phyloP scores from a whole-genome alignment of 2,797 vertebrate species.

The Acipenser transmontanus region DNA sequence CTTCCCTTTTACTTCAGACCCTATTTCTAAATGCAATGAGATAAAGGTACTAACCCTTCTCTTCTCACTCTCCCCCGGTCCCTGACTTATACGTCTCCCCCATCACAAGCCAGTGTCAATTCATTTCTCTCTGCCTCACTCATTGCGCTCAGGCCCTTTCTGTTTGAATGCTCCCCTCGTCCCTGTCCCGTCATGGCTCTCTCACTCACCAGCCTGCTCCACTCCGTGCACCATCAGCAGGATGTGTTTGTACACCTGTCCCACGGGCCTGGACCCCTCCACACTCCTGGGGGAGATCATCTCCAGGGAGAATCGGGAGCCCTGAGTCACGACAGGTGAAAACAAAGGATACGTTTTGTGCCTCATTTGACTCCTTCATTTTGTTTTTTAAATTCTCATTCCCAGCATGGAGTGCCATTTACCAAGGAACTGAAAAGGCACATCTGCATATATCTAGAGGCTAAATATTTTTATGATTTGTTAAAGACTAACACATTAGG shows the following conservation, averaged over 20 bases:
- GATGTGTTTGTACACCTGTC: conserved; percentile 93
- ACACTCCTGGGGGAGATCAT: conserved; percentile 44
- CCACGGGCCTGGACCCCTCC: conserved; percentile 76
- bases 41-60: too few species aligned
- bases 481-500: neutral
- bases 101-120: too few species aligned
- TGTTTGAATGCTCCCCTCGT: too few species aligned
- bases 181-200: too few species aligned
- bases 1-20: too few species aligned
- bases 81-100: too few species aligned
- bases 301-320: conserved; percentile 76
- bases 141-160: too few species aligned
- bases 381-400: neutral
- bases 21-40: too few species aligned
- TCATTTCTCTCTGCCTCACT: too few species aligned
- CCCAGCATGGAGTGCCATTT: neutral
- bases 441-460: neutral
- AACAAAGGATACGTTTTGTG: too few species aligned
- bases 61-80: too few species aligned
- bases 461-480: neutral
- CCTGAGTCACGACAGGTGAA: conserved; percentile 44
- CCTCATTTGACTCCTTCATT: too few species aligned
- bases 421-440: neutral
- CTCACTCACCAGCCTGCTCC: conserved; percentile 73
- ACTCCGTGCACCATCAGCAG: conserved; percentile 91